Evolutionary conservation across 2,113 vertebrate genomes (phyloP).

Genomic region (Otolemur garnettii): DNA sequence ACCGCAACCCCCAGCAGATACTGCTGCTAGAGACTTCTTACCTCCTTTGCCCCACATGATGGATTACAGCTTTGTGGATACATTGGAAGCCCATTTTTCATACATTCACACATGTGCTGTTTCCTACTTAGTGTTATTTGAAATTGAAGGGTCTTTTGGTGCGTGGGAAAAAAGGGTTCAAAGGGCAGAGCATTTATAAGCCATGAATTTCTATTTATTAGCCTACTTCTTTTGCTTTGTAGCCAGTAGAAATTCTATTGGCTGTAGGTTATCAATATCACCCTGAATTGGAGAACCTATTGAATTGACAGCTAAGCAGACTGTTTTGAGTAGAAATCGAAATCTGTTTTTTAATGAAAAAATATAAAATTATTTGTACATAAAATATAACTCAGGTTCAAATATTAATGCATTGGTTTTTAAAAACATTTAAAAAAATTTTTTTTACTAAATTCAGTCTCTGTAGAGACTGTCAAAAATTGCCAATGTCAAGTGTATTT

Average conservation of each 20-base stretch:
- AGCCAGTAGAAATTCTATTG: slow-evolving; percentile 14
- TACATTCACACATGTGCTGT: not conserved
- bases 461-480: too few relatives aligned
- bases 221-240: not conserved
- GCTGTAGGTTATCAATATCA: not conserved
- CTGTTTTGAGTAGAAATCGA: slow-evolving; percentile 46
- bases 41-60: not conserved
- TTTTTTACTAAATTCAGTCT: too few relatives aligned
- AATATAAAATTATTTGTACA: slow-evolving; percentile 15
- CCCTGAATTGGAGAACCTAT: slow-evolving; percentile 27
- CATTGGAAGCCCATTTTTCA: not conserved
- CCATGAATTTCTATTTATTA: slow-evolving; percentile 41
- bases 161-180: not conserved
- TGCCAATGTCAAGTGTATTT: too few relatives aligned
- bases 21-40: not conserved
- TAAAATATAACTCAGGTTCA: not conserved
- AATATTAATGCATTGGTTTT: not conserved
- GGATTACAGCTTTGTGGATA: not conserved
- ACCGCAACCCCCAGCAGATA: not conserved
- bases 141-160: slow-evolving; percentile 20
- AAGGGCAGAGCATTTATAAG: not conserved
- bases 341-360: slow-evolving; percentile 53
- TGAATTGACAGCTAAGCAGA: slow-evolving; percentile 8
- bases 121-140: not conserved
- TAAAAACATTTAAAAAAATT: too few relatives aligned